Conservation (phyloP, 2,797 vertebrate species). For the Sphenopsis melanotis region DNA sequence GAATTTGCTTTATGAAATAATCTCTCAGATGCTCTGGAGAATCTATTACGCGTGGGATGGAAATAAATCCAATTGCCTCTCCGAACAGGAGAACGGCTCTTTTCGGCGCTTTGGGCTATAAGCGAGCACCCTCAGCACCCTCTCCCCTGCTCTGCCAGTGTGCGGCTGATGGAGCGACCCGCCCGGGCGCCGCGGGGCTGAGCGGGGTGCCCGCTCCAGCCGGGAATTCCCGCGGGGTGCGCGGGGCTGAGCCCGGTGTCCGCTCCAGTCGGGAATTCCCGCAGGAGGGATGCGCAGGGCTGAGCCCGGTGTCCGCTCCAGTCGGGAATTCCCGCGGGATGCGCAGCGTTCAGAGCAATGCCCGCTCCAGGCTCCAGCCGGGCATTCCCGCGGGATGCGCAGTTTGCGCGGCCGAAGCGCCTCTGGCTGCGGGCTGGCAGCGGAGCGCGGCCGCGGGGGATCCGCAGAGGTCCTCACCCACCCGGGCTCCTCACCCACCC, state of each 20-base stretch:
- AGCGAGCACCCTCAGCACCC: neutral
- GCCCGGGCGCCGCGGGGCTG: neutral
- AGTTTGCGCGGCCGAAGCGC: neutral
- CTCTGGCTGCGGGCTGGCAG: neutral
- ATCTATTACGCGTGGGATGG: slow-evolving; percentile 18
- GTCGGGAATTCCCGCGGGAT: no score
- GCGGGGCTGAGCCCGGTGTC: neutral
- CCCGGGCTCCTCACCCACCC: neutral
- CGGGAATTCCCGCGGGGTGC: neutral
- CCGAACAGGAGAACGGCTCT: neutral
- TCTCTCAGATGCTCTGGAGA: slow-evolving; percentile 50
- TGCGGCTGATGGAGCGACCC: neutral
- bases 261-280: neutral
- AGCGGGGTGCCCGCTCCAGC: neutral
- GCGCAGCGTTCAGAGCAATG: no score
- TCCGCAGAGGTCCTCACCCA: neutral
- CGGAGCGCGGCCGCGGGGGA: neutral
- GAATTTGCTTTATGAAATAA: slow-evolving; percentile 45
- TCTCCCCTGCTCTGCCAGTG: neutral
- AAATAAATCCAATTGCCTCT: neutral
- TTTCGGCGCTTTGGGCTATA: neutral
- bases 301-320: neutral
- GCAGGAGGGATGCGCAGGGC: no score
- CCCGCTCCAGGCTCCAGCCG: neutral
- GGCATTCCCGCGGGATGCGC: neutral